A percentile compares a stretch with the other conserved stretches of the same genome.
Evolutionary conservation across 1,140 invertebrate species (phyloP).

Genomic region (Pantala flavescens): DNA sequence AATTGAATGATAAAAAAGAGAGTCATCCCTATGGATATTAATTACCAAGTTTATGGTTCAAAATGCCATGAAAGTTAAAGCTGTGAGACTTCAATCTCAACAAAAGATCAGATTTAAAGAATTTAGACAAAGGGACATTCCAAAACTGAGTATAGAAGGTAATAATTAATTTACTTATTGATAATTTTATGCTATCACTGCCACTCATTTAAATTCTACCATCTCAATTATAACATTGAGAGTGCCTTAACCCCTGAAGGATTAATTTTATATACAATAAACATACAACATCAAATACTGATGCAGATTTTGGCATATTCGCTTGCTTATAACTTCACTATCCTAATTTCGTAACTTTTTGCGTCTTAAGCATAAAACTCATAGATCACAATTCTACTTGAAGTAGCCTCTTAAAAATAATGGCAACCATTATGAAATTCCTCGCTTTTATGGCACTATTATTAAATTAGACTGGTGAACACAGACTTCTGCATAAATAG

Average conservation of each 20-base stretch:
- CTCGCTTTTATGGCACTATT: not conserved
- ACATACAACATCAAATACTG: not conserved
- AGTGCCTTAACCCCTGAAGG: not conserved
- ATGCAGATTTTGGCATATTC: not conserved
- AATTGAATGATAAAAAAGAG: too few species aligned
- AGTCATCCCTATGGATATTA: too few species aligned
- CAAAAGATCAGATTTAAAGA: too few species aligned
- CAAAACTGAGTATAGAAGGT: too few species aligned
- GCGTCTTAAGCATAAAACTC: not conserved
- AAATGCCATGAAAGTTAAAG: too few species aligned
- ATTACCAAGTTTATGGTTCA: too few species aligned
- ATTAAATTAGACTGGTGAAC: not conserved
- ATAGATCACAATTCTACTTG: not conserved
- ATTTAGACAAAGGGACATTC: too few species aligned
- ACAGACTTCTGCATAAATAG: not conserved
- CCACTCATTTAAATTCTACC: not conserved
- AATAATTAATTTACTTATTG: too few species aligned
- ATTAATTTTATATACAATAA: not conserved
- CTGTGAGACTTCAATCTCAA: too few species aligned
- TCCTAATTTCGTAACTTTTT: not conserved
- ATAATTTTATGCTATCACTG: too few species aligned
- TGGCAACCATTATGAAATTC: too few species aligned
- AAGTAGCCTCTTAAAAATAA: not conserved
- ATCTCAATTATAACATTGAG: slow-evolving; percentile 8
- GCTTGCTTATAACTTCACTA: not conserved